Conservation (phyloP, 2,888 invertebrate species). For the Oligia strigilis region DNA sequence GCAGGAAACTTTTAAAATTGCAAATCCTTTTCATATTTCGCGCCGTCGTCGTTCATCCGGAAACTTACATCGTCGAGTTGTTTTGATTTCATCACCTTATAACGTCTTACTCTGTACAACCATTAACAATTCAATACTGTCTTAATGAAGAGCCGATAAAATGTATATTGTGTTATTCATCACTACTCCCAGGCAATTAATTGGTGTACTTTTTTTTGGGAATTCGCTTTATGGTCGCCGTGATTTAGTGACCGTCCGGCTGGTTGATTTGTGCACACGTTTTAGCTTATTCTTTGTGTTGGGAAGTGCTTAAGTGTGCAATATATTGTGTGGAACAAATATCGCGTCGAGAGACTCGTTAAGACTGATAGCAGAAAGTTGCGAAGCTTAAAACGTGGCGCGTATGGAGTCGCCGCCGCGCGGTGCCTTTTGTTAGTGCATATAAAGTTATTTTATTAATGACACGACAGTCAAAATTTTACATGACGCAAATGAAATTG, state of each 20-base stretch:
- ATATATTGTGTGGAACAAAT: slow-evolving; percentile 86
- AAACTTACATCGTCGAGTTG: slow-evolving; percentile 81
- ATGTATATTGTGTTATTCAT: slow-evolving; percentile 88
- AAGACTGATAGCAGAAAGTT: slow-evolving; percentile 80
- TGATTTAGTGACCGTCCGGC: slow-evolving; percentile 84
- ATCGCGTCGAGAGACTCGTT: slow-evolving; percentile 83
- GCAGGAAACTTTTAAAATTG: slow-evolving; percentile 77
- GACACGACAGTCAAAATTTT: slow-evolving; percentile 48
- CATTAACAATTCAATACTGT: slow-evolving; percentile 88
- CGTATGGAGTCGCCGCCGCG: slow-evolving; percentile 44
- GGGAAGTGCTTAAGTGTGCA: slow-evolving; percentile 81
- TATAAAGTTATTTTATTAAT: slow-evolving; percentile 68
- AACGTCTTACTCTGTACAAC: slow-evolving; percentile 81
- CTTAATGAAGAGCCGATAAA: slow-evolving; percentile 89
- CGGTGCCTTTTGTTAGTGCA: slow-evolving; percentile 65
- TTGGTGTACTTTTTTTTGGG: slow-evolving; percentile 83
- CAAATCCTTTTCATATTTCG: slow-evolving; percentile 70
- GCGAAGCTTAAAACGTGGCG: slow-evolving; percentile 74
- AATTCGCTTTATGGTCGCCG: slow-evolving; percentile 81
- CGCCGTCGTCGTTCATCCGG: slow-evolving; percentile 75
- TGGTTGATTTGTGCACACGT: slow-evolving; percentile 86
- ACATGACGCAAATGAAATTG: slow-evolving; percentile 39
- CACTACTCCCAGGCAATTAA: slow-evolving; percentile 85
- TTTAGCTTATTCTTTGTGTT: slow-evolving; percentile 84
- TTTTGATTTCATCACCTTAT: slow-evolving; percentile 86